Evolutionary conservation across 1,140 invertebrate species (phyloP), one percentile per base, ranked within the genome.

Genomic region (Ptiloglossa arizonensis): DNA sequence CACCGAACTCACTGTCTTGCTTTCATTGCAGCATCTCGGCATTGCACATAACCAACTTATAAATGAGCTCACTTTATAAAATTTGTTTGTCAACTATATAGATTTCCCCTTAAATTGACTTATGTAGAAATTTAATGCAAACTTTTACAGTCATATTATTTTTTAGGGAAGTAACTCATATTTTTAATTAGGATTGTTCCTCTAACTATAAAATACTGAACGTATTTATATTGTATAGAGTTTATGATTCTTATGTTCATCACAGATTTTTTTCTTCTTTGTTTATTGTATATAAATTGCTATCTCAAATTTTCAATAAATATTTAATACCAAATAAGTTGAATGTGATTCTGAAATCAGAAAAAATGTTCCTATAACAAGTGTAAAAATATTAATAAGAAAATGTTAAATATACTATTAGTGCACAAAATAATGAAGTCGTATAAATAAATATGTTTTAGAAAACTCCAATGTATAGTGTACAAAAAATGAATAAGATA

Each of bases 11-110:
- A 90, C 90, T 90, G 91, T 85, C 88, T 93, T 92, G 80, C 90
- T 92, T 84, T 92, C 91, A 91, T 92, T 92, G 86, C 88, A 92
- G 86, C 92, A 93, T 93, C 91, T 93, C 90, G 92, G 92, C 92
- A 93, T 93, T 93, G 91, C 91, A 93, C 90, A 79, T 86, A 85
- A 85, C 80, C 80, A 82, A 86, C 75, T 82, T 82, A 70, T 60
- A 50, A 78, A 82, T 82, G 54, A 86, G 32, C 70, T 68, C 76
- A 75, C 80, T 86, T 78, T 72, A 70, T 69, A 79, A 86, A 86
- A 86, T 82, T 74, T 50, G n/a, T 83, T 83, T 50, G 22, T 52
- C 29, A 60, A 78, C 59, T 68, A 29, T 24, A 48, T 52, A 35
- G 27, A 24, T 29, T 41, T 15, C 64, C 52, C 27, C 52, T 41